phyloP scores from a whole-genome alignment of 2,888 invertebrate species.

The Apodemia hepburni region DNA sequence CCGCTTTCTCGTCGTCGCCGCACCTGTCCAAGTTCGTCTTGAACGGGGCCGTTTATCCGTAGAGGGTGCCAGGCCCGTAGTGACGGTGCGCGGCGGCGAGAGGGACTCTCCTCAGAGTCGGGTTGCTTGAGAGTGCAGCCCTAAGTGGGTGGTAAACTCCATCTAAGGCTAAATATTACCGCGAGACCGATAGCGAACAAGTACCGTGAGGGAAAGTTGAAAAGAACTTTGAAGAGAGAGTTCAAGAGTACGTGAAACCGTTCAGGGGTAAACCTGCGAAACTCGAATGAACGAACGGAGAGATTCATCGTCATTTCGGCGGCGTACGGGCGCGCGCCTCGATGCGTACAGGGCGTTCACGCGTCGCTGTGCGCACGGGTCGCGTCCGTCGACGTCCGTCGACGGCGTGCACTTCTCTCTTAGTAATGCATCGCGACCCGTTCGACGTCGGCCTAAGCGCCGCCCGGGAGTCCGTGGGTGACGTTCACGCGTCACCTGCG shows the following conservation, averaged over 20 bases:
- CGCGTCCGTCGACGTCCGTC: conserved; percentile 39
- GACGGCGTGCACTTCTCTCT: conserved; percentile 50
- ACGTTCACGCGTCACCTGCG: conserved; percentile 25
- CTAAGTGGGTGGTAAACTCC: conserved; percentile 82
- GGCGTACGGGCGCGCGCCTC: conserved; percentile 37
- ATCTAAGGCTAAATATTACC: conserved; percentile 81
- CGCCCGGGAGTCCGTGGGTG: conserved; percentile 39
- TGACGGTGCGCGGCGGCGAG: conserved; percentile 43
- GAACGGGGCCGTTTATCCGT: conserved; percentile 70
- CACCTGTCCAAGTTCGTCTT: conserved; percentile 68
- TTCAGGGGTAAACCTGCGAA: conserved; percentile 80
- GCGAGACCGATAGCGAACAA: conserved; percentile 84
- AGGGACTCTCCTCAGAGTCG: conserved; percentile 57
- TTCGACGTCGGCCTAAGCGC: conserved; percentile 63
- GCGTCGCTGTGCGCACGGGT: conserved; percentile 37
- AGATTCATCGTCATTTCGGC: conserved; percentile 52
- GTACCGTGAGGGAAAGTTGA: conserved; percentile 86
- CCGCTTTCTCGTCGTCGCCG: conserved; percentile 42
- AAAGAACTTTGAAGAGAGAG: conserved; percentile 84
- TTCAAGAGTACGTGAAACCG: conserved; percentile 75
- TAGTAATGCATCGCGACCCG: conserved; percentile 78
- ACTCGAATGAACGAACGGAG: conserved; percentile 68
- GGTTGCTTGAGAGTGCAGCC: conserved; percentile 82
- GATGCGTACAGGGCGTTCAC: conserved; percentile 32
- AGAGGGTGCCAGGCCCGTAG: conserved; percentile 79